Conservation (phyloP, 2,888 invertebrate species). For the Griposia aprilina region DNA sequence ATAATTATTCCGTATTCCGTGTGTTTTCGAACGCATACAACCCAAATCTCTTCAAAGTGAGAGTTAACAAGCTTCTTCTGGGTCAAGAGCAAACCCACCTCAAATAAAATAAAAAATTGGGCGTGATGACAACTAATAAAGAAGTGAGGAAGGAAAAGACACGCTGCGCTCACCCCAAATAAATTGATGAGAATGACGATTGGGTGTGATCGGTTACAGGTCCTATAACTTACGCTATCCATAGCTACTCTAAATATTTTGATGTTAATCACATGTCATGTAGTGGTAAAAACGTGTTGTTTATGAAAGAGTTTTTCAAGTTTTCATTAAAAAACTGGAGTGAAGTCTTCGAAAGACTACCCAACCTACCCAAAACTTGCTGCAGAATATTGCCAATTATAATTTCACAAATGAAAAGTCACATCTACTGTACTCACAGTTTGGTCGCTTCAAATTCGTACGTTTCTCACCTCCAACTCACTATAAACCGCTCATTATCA, state of each 20-base stretch:
- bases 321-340: background rate
- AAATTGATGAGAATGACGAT: background rate
- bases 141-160: background rate
- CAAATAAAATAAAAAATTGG: no score
- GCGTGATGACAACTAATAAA: background rate
- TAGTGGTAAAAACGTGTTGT: background rate
- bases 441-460: conserved; percentile 42
- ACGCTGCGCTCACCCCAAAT: background rate
- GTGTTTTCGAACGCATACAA: no score
- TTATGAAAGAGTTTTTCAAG: background rate
- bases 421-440: conserved; percentile 13
- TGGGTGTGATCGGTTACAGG: background rate
- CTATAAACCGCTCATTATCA: conserved; percentile 56
- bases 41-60: no score
- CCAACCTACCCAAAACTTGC: background rate
- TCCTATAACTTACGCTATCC: background rate
- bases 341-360: background rate
- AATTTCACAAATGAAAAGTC: background rate
- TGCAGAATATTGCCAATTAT: background rate
- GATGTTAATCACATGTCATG: background rate
- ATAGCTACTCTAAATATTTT: background rate
- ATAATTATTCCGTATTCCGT: no score
- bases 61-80: no score
- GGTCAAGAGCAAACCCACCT: no score
- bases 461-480: conserved; percentile 42